Percentiles rank a stretch among this genome's conserved stretches.
These are phyloP conservation scores for Lytechinus pictus DNA, from an alignment of 35 echinoderm and acorn worm species.

Conservation along the genomic window DNA sequence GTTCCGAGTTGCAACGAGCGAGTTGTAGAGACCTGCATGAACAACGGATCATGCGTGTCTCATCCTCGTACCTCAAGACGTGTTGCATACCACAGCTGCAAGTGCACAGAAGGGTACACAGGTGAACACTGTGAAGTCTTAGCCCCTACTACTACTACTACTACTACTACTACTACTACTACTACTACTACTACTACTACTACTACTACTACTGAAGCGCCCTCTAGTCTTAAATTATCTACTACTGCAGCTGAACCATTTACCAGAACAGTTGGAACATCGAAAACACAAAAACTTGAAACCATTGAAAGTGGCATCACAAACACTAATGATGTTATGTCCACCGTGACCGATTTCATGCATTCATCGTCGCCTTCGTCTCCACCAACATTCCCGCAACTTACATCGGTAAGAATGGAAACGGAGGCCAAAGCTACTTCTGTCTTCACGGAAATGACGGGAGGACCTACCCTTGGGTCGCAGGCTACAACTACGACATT, in stretches of 20 bases:
- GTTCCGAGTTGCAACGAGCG: conserved; percentile 12
- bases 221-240: neutral
- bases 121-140: neutral
- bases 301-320: neutral
- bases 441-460: neutral
- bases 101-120: neutral
- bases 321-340: neutral
- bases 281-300: neutral
- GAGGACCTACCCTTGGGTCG: neutral
- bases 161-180: too few species aligned
- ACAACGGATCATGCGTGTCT: conserved; percentile 30
- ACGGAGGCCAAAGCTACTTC: neutral
- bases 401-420: neutral
- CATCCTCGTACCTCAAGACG: neutral
- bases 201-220: conserved; percentile 7
- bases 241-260: neutral
- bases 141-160: neutral
- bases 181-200: too few species aligned
- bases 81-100: conserved; percentile 35
- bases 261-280: neutral
- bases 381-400: neutral
- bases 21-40: neutral
- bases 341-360: neutral
- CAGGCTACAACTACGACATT: neutral
- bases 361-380: neutral